These are phyloP conservation scores for Onthophagus sagittarius DNA, from an alignment of 2,888 invertebrate species.

Conservation along the genomic window DNA sequence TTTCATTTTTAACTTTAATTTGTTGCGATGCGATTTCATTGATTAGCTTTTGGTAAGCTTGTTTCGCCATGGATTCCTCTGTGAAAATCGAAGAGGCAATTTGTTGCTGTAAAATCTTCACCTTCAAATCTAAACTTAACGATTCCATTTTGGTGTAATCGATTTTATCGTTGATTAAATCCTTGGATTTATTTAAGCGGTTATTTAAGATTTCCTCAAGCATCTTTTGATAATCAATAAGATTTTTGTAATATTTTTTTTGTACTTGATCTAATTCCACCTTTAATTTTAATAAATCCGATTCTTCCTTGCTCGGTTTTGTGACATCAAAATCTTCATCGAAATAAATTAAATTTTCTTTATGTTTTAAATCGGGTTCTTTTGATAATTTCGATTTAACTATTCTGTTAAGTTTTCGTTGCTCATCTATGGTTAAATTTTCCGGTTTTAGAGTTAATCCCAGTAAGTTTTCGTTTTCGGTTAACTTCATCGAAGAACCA, in stretches of 20 bases:
- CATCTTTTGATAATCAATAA: constrained; percentile 37
- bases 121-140: constrained; percentile 42
- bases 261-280: constrained; percentile 43
- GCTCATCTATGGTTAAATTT: no score
- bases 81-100: constrained; percentile 43
- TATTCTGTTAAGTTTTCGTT: no score
- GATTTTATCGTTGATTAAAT: constrained; percentile 40
- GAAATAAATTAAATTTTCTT: no score
- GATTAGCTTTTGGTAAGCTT: constrained; percentile 45
- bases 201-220: constrained; percentile 42
- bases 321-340: not conserved
- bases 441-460: no score
- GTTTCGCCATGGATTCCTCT: constrained; percentile 45
- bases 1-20: constrained; percentile 38
- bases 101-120: constrained; percentile 36
- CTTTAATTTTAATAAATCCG: constrained; percentile 36
- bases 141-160: constrained; percentile 41
- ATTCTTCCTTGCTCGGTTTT: not conserved
- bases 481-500: no score
- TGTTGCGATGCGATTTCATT: constrained; percentile 44
- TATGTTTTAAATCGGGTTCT: no score
- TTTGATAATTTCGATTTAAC: no score
- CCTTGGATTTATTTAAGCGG: constrained; percentile 39
- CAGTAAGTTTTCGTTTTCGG: no score
- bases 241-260: constrained; percentile 40